These are phyloP conservation scores for Sandelia bainsii DNA, from an alignment of 2,797 vertebrate genomes.

Conservation along the genomic window DNA sequence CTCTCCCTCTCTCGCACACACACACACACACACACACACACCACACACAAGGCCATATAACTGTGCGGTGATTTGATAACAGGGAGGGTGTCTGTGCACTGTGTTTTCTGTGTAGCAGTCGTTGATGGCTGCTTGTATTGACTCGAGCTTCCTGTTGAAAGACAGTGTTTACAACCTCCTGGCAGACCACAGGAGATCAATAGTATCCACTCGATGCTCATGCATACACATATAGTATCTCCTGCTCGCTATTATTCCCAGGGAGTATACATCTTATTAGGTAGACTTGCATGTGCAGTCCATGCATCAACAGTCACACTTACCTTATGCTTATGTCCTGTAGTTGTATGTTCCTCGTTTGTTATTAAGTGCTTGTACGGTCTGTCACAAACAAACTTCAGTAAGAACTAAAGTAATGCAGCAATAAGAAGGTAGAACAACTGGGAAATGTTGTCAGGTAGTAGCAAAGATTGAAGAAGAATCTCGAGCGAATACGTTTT, in stretches of 20 bases:
- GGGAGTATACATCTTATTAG: constrained; percentile 49
- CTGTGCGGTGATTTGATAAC: constrained; percentile 58
- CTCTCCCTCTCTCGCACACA: background rate
- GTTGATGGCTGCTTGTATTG: constrained; percentile 71
- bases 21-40: constrained; percentile 7
- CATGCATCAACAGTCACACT: constrained; percentile 43
- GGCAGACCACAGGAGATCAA: constrained; percentile 77
- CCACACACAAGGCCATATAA: constrained; percentile 2
- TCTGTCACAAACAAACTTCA: constrained; percentile 1
- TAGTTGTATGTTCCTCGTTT: background rate
- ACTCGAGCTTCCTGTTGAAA: constrained; percentile 75
- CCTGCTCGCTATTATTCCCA: constrained; percentile 69
- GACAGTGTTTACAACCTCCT: constrained; percentile 79
- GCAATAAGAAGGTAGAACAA: background rate
- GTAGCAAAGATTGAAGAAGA: background rate
- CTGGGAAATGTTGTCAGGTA: background rate
- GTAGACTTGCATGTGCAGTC: constrained; percentile 41
- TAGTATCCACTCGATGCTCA: constrained; percentile 80
- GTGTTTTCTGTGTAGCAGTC: constrained; percentile 61
- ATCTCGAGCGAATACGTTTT: background rate
- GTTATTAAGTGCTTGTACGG: constrained; percentile 6
- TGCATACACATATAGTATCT: constrained; percentile 80
- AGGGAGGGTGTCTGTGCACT: constrained; percentile 14
- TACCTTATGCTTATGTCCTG: constrained; percentile 39
- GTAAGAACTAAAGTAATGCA: background rate